Evolutionary conservation across 2,113 vertebrate genomes (phyloP).

Genomic region (Megaceryle maxima): DNA sequence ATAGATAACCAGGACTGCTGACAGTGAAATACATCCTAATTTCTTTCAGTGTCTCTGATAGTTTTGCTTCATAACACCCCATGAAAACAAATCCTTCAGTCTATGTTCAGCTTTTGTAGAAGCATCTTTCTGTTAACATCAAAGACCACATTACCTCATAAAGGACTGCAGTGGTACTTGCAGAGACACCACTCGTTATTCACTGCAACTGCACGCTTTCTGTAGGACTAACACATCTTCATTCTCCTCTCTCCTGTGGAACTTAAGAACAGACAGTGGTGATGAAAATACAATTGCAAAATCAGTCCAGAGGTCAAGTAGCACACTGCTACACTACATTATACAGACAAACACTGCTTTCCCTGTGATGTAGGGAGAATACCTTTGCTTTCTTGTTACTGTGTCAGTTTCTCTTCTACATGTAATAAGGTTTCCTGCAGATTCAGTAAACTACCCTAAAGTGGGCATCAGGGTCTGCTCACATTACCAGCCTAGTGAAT

Average conservation of each 20-base stretch:
- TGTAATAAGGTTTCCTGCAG: too few relatives aligned
- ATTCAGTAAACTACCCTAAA: too few relatives aligned
- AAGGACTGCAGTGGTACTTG: background rate
- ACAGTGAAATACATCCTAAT: background rate
- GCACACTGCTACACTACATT: too few relatives aligned
- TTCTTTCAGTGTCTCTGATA: background rate
- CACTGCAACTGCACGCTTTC: accelerated
- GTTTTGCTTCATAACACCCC: background rate
- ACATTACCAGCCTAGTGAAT: too few relatives aligned
- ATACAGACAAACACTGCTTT: too few relatives aligned
- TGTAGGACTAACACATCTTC: background rate
- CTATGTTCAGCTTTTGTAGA: background rate
- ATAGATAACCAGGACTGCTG: background rate
- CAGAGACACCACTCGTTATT: background rate
- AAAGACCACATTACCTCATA: background rate
- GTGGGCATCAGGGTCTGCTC: too few relatives aligned
- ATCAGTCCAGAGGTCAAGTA: background rate
- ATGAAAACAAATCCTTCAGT: background rate
- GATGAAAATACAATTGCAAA: background rate
- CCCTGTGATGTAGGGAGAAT: too few relatives aligned
- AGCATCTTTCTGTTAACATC: background rate
- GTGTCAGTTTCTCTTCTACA: too few relatives aligned
- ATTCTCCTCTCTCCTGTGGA: background rate
- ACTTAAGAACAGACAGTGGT: background rate
- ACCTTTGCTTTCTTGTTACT: too few relatives aligned